Conservation (phyloP, 2,113 vertebrate species). For the Phaethon lepturus region DNA sequence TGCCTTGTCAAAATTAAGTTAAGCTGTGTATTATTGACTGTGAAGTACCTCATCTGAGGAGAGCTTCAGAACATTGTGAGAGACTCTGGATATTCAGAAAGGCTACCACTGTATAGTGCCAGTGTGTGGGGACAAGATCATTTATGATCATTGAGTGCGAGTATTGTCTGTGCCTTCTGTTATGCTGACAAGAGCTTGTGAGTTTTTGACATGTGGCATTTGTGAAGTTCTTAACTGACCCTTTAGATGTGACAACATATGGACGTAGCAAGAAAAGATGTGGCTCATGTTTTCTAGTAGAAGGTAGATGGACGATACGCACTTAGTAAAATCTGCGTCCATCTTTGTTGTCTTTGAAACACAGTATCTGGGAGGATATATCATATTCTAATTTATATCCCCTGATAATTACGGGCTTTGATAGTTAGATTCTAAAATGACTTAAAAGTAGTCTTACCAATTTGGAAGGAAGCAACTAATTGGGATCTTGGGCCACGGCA, state of each 20-base stretch:
- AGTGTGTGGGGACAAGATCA: neutral
- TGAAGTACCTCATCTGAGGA: neutral
- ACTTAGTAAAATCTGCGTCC: neutral
- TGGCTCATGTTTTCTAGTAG: neutral
- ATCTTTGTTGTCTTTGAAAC: neutral
- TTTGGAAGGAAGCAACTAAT: neutral
- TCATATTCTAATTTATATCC: neutral
- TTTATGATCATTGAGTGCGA: rapidly evolving
- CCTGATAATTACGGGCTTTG: neutral
- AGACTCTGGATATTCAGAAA: neutral
- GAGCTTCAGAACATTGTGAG: neutral
- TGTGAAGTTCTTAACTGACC: neutral
- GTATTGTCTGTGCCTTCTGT: neutral
- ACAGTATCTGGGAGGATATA: neutral
- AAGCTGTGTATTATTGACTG: neutral
- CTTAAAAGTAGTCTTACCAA: neutral
- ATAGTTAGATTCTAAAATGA: neutral
- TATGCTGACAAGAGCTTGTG: neutral
- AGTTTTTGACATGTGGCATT: rapidly evolving
- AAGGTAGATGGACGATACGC: neutral
- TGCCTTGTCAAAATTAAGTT: neutral
- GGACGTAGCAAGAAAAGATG: neutral
- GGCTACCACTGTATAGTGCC: neutral
- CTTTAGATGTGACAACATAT: rapidly evolving
- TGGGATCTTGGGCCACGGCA: neutral